Evolutionary conservation across 2,113 vertebrate species (phyloP).

Genomic region (Mugil cephalus): DNA sequence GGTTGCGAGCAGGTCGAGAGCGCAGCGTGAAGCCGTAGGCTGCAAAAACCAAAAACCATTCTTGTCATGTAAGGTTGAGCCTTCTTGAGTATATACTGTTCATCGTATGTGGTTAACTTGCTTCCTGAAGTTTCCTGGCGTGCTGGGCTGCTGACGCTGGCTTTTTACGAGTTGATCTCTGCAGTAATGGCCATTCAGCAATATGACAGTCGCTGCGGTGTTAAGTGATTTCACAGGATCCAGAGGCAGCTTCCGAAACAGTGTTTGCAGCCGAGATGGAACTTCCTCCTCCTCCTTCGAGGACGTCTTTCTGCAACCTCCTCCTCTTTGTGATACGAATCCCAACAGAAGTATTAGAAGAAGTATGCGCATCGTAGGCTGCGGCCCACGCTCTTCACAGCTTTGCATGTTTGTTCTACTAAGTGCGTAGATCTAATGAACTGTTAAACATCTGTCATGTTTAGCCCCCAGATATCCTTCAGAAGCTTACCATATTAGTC

Average conservation of each 20-base stretch:
- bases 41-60: too few species aligned
- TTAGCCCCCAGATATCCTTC: slow-evolving; percentile 15
- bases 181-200: slow-evolving; percentile 20
- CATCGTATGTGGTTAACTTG: neutral
- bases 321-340: slow-evolving; percentile 35
- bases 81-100: too few species aligned
- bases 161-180: neutral
- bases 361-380: slow-evolving; percentile 4
- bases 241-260: neutral
- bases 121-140: neutral
- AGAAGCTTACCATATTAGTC: slow-evolving; percentile 9
- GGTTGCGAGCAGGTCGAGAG: neutral
- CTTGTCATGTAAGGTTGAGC: neutral
- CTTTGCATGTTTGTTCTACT: slow-evolving; percentile 29
- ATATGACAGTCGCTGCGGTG: neutral
- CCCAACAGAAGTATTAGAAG: slow-evolving; percentile 34
- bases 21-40: neutral
- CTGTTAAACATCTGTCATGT: slow-evolving; percentile 57
- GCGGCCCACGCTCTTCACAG: slow-evolving; percentile 17
- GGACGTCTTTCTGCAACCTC: slow-evolving; percentile 25
- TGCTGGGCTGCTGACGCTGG: neutral
- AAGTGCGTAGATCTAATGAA: slow-evolving; percentile 9
- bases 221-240: slow-evolving; percentile 27
- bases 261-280: slow-evolving; percentile 24
- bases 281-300: slow-evolving; percentile 6